A percentile compares a stretch with the other conserved stretches of the same genome.
These are phyloP conservation scores for Ephialtes manifestator DNA, from an alignment of 2,888 invertebrate genomes.

Conservation along the genomic window DNA sequence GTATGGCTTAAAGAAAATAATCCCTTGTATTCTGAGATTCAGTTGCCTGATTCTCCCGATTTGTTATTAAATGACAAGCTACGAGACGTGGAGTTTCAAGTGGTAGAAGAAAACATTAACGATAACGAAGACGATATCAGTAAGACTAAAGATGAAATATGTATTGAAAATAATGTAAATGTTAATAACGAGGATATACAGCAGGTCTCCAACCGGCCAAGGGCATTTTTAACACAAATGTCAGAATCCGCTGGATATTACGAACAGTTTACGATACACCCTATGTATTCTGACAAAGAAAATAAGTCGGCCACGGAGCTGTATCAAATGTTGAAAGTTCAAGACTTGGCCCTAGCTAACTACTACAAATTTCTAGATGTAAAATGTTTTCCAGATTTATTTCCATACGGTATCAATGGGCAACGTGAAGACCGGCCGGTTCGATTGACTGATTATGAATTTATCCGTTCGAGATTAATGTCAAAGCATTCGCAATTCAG, in stretches of 20 bases:
- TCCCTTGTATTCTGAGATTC: constrained; percentile 74
- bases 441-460: constrained; percentile 68
- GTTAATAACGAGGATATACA: too few species aligned
- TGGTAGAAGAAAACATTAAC: background rate
- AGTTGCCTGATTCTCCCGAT: constrained; percentile 66
- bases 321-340: constrained; percentile 73
- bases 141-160: too few species aligned
- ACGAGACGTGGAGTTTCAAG: constrained; percentile 47
- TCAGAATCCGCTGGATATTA: constrained; percentile 59
- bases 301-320: constrained; percentile 70
- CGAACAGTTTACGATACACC: constrained; percentile 70
- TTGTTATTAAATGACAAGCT: constrained; percentile 60
- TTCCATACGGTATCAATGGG: constrained; percentile 55
- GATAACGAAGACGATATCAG: too few species aligned
- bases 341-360: constrained; percentile 33
- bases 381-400: constrained; percentile 70
- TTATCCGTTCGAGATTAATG: constrained; percentile 70
- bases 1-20: constrained; percentile 76
- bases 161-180: too few species aligned
- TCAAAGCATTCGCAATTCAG: constrained; percentile 73
- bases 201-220: too few species aligned
- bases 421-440: constrained; percentile 63
- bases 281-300: constrained; percentile 70
- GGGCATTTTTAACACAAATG: constrained; percentile 38
- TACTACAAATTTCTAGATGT: constrained; percentile 62